Percentiles rank a stretch among this genome's conserved stretches.
Conservation (phyloP, 2,888 invertebrate genomes). For the Acrocyrtus sp. region DNA sequence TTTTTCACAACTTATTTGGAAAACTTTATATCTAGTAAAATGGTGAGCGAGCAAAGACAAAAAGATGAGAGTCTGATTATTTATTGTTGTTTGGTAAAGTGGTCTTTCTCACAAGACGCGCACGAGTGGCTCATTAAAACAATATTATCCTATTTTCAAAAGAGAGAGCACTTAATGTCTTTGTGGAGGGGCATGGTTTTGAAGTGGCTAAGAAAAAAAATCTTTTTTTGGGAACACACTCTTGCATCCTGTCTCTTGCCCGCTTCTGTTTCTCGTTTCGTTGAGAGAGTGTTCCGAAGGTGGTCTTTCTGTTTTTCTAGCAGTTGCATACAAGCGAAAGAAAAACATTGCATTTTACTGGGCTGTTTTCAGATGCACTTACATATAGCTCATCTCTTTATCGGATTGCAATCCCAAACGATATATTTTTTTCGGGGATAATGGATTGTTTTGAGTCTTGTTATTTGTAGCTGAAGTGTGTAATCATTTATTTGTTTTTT, state of each 20-base stretch:
- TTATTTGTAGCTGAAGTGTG: conserved; percentile 40
- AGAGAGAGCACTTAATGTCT: conserved; percentile 42
- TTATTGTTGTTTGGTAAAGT: conserved; percentile 49
- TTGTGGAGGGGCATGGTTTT: neutral
- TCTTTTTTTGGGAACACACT: neutral
- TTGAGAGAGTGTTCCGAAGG: neutral
- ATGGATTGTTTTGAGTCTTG: too few relatives aligned
- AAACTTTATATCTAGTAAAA: neutral
- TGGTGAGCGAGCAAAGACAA: conserved; percentile 36
- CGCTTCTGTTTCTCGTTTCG: neutral
- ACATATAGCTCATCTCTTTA: too few relatives aligned
- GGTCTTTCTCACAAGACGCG: conserved; percentile 30
- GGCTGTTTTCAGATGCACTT: too few relatives aligned
- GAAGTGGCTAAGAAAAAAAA: neutral
- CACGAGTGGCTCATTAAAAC: conserved; percentile 53
- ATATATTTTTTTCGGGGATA: too few relatives aligned
- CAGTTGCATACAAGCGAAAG: neutral
- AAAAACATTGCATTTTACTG: too few relatives aligned
- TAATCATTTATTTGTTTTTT: conserved; percentile 32
- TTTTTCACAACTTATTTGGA: neutral
- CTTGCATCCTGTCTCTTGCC: too few relatives aligned
- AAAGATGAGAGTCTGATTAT: conserved; percentile 40
- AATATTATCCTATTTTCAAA: conserved; percentile 51
- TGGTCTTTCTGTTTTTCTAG: neutral
- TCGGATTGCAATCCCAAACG: too few relatives aligned